These are phyloP conservation scores for Panagrolaimus sp. DNA, from an alignment of 1,140 invertebrate genomes.

Conservation along the genomic window DNA sequence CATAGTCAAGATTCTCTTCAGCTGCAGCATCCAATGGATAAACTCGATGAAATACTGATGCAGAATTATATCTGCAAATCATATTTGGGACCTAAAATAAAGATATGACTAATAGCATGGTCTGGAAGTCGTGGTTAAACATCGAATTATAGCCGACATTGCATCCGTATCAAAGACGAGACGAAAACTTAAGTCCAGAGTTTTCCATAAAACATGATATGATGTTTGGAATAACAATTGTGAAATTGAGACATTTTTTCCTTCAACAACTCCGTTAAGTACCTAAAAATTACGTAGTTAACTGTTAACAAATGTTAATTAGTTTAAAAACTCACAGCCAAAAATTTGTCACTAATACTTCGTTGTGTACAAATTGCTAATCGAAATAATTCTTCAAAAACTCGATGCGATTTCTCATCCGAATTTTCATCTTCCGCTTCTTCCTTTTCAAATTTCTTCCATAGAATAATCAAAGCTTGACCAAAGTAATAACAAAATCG, in stretches of 20 bases:
- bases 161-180: too few relatives aligned
- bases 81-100: background rate
- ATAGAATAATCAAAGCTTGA: background rate
- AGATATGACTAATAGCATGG: too few relatives aligned
- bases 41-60: background rate
- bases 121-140: too few relatives aligned
- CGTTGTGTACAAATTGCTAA: background rate
- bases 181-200: background rate
- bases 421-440: background rate
- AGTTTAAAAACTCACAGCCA: background rate
- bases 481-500: background rate
- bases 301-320: background rate
- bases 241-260: background rate
- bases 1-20: background rate
- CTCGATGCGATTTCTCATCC: background rate
- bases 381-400: background rate
- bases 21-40: background rate
- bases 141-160: too few relatives aligned
- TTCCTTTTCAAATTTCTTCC: background rate
- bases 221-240: conserved; percentile 4
- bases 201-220: background rate
- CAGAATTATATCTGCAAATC: background rate
- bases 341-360: background rate
- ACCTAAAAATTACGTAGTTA: background rate
- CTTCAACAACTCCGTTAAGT: background rate